Conservation (phyloP, 2,888 invertebrate species). For the Andrena fulva region DNA sequence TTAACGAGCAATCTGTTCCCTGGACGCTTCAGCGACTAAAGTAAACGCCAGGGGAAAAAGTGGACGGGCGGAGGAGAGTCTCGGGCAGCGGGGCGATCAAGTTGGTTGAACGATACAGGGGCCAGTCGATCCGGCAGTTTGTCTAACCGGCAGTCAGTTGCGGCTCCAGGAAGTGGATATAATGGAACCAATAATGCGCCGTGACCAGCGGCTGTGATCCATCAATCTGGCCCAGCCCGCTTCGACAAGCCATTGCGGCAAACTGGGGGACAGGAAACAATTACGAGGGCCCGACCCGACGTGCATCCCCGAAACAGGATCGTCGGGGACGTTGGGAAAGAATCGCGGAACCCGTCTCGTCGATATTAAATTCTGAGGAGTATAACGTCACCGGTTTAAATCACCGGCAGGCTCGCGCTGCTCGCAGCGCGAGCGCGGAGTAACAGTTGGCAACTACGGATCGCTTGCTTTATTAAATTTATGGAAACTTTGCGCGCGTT, state of each 20-base stretch:
- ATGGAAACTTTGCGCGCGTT: conserved; percentile 41
- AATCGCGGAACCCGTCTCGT: not conserved
- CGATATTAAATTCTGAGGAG: conserved; percentile 8
- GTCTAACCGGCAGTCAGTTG: conserved; percentile 64
- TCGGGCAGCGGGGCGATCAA: conserved; percentile 33
- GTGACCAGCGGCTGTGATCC: conserved; percentile 71
- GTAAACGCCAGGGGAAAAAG: conserved; percentile 5
- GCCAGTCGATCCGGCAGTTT: conserved; percentile 58
- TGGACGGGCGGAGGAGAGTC: not conserved
- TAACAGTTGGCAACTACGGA: conserved; percentile 11
- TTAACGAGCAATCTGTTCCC: conserved; percentile 21
- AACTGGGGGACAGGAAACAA: conserved; percentile 72
- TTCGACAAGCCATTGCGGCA: conserved; percentile 51
- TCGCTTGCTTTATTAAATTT: conserved; percentile 48
- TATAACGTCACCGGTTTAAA: not conserved
- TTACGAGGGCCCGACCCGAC: conserved; percentile 57
- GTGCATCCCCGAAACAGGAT: not conserved
- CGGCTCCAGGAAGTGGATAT: conserved; percentile 74
- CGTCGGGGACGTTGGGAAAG: not conserved
- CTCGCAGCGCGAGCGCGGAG: not conserved
- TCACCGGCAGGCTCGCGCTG: not conserved
- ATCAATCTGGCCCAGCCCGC: conserved; percentile 74
- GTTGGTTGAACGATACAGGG: conserved; percentile 11
- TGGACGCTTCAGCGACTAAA: conserved; percentile 1
- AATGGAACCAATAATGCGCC: conserved; percentile 79